Base-by-base conservation (phyloP, 2,888 invertebrate species). In the Smittia sp. region DNA sequence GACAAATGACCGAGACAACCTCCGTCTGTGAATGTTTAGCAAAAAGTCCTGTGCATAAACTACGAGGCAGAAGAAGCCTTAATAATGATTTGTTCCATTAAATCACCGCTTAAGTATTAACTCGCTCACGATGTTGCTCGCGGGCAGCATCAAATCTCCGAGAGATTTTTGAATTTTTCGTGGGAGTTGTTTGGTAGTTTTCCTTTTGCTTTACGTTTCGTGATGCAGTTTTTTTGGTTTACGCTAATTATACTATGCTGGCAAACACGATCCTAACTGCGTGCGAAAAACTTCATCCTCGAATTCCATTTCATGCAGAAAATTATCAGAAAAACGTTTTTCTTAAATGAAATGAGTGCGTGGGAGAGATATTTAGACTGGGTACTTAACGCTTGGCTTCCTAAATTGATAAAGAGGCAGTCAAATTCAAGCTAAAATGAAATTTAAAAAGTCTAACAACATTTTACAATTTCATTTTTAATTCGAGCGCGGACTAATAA, bases 101-200 rank as follows among this genome's bases (percentile, higher is more conserved):
- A 58, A 58, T 58, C 58, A 20, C 22, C 22, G 58, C 22, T 22
- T 22, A 67, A 24, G 46, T n/a, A 13, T 67, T n/a, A 67, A 67
- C 15, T 15, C 65, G 11, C 67, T 67, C 67, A 67, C 67, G 67
- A 38, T 67, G 18, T 41, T 1, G 67, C 67, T 38, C 20, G 18
- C 9, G 32, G 67, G 38, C 13, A 38, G 22, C 38, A 15, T n/a
- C 39, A 39, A 15, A 65, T 46, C 46, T 46, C 15, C 13, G 38
- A 18, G 20, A 24, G 27, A 65, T 27, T 65, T 32, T 65, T 32
- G 20, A 15, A 65, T 15, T 24, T 38, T 67, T 67, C 67, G 67
- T 67, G 67, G 67, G 67, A 67, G 67, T 67, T 67, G 25, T 65
- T 67, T 67, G 9, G 15, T 2, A 6, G 11, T 65, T 65, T 65